These are phyloP conservation scores for Salpingus planirostris DNA, from an alignment of 2,888 invertebrate species.

Conservation along the genomic window DNA sequence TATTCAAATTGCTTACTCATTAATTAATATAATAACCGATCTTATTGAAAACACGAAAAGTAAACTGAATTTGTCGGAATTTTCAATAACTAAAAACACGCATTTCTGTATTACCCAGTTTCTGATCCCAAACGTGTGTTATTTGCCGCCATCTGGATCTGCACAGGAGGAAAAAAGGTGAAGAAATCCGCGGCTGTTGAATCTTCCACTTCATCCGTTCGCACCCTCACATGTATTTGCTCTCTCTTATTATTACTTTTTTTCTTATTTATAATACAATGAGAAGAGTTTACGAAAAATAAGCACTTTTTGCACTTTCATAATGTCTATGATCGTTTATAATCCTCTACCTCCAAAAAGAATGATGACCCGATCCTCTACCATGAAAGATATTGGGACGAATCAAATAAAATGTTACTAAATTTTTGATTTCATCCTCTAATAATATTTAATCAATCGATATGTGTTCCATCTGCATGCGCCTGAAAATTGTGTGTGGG, in stretches of 20 bases:
- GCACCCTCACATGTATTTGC: slow-evolving; percentile 42
- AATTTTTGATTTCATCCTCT: no score
- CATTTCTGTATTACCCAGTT: slow-evolving; percentile 38
- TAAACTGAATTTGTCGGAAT: slow-evolving; percentile 2
- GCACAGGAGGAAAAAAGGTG: slow-evolving; percentile 57
- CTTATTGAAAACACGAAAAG: no score
- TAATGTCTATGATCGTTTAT: no score
- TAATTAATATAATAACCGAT: no score
- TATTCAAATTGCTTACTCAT: no score
- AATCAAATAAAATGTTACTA: no score
- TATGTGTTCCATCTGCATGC: no score
- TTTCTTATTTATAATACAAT: not conserved
- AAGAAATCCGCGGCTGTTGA: slow-evolving; percentile 47
- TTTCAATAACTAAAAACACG: slow-evolving; percentile 31
- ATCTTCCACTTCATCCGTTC: slow-evolving; percentile 37
- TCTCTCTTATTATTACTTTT: slow-evolving; percentile 21
- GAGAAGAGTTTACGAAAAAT: not conserved
- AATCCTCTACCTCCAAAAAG: no score
- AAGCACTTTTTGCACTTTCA: slow-evolving; percentile 5
- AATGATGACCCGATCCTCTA: no score
- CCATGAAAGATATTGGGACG: no score
- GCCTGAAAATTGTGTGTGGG: no score
- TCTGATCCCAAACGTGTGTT: slow-evolving; percentile 42
- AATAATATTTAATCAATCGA: no score
- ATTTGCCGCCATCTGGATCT: slow-evolving; percentile 42